Evolutionary conservation across 2,797 vertebrate genomes (phyloP), one percentile per base, ranked within the genome.

Genomic region (Bucorvus abyssinicus): DNA sequence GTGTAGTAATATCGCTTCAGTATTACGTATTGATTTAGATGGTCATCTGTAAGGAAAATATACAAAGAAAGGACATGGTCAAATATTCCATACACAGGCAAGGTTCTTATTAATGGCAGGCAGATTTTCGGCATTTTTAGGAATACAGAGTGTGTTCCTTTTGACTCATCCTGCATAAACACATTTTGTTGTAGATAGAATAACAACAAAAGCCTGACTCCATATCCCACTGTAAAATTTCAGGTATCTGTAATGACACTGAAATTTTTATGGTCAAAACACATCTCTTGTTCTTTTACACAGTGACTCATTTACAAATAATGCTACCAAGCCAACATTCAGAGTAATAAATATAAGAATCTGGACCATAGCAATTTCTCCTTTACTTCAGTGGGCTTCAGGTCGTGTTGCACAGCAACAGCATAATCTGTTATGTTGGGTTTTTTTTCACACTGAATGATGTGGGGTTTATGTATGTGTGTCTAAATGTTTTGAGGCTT

Each of bases 11-110:
- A 93, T 76, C 70, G 26, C 15, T 87, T 92, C 29, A 44, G 5
- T 50, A 59, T n/a, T 70, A 36, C 0, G 3, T 36, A 55, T 13
- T 67, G 32, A 55, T 82, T 45, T 84, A 88, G n/a, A 61, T 45
- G 14, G n/a, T 64, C 76, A 85, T 91, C 95, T 5, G 8, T 91
- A 95, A 59, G 24, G 89, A 92, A 95, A 93, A 82, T 60, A 49
- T 8, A 27, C 15, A 68, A 70, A 82, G 22, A 50, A 74, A 67
- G 6, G 7, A 57, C 22, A 29, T 36, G 5, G 27, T 30, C 7
- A 63, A 40, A 4, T 70, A 59, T 38, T 63, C 29, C 38, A 59
- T 38, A 38, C 7, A n/a, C 6, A 56, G 40, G 36, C 3, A 60
- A 63, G 20, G 36, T 55, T 75, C 10, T 47, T 61, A 27, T 38